phyloP scores from a whole-genome alignment of 2,888 invertebrate species.

The Spatulosminthurus flaviceps region DNA sequence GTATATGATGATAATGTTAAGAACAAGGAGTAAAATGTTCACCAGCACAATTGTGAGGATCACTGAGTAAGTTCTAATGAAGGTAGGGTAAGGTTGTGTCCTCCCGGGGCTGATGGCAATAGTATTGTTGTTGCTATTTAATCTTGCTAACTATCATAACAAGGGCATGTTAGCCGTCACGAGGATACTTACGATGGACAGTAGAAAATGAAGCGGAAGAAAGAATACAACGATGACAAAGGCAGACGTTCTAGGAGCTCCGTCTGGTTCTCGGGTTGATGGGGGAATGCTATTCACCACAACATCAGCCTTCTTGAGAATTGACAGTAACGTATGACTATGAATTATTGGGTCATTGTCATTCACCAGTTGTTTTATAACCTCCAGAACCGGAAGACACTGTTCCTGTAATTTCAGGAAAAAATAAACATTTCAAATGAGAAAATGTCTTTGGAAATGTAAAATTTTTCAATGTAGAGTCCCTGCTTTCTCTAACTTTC shows the following conservation, averaged over 20 bases:
- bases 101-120: not conserved
- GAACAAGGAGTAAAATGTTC: constrained; percentile 34
- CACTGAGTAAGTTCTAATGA: constrained; percentile 39
- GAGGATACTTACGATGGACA: constrained; percentile 47
- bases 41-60: constrained; percentile 42
- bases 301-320: constrained; percentile 92
- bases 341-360: constrained; percentile 84
- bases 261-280: constrained; percentile 70
- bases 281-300: constrained; percentile 79
- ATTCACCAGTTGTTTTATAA: constrained; percentile 85
- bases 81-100: constrained; percentile 18
- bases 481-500: too few species aligned
- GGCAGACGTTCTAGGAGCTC: constrained; percentile 37
- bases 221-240: constrained; percentile 42
- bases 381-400: constrained; percentile 82
- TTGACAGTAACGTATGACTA: constrained; percentile 85
- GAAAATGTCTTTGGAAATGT: too few species aligned
- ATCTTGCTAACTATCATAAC: constrained; percentile 45
- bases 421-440: constrained; percentile 15
- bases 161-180: constrained; percentile 44
- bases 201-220: constrained; percentile 50
- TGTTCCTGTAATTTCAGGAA: constrained; percentile 78
- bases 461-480: too few species aligned
- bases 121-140: constrained; percentile 20
- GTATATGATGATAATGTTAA: constrained; percentile 42